phyloP scores from a whole-genome alignment of 2,797 vertebrate genomes.

The Ciconia nigra region DNA sequence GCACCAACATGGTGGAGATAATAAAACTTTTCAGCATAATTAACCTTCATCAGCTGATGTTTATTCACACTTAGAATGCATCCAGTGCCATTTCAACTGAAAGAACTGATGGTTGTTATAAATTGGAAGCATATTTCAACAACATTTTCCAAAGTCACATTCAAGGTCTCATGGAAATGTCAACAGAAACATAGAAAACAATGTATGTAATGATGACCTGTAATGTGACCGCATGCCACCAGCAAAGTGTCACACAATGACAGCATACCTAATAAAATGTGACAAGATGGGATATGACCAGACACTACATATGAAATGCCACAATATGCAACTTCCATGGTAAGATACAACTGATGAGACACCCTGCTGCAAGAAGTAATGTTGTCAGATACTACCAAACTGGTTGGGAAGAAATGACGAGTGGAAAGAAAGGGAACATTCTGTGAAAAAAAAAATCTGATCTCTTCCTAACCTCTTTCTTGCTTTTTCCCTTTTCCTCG shows the following conservation, averaged over 20 bases:
- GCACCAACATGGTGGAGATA: background rate
- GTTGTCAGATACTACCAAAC: background rate
- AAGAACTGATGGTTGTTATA: background rate
- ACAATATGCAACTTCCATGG: background rate
- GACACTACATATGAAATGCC: background rate
- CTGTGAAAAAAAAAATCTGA: background rate
- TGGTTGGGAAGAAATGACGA: background rate
- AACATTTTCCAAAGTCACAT: background rate
- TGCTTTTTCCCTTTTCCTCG: background rate
- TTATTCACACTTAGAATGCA: background rate
- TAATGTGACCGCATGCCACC: background rate
- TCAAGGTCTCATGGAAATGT: background rate
- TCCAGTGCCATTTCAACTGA: background rate
- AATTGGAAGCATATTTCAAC: background rate
- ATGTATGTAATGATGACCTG: background rate
- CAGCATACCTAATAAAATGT: background rate
- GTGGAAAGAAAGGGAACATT: slow-evolving; percentile 3
- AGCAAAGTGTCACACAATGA: background rate
- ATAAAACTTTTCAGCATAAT: background rate
- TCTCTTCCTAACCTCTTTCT: slow-evolving; percentile 17
- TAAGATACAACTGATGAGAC: background rate
- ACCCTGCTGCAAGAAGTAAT: background rate
- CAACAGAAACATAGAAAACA: background rate
- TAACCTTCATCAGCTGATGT: background rate
- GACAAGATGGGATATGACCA: background rate